A percentile compares a stretch with the other conserved stretches of the same genome.
phyloP scores from a whole-genome alignment of 2,888 invertebrate species.

The Marasmarcha lunaedactyla region DNA sequence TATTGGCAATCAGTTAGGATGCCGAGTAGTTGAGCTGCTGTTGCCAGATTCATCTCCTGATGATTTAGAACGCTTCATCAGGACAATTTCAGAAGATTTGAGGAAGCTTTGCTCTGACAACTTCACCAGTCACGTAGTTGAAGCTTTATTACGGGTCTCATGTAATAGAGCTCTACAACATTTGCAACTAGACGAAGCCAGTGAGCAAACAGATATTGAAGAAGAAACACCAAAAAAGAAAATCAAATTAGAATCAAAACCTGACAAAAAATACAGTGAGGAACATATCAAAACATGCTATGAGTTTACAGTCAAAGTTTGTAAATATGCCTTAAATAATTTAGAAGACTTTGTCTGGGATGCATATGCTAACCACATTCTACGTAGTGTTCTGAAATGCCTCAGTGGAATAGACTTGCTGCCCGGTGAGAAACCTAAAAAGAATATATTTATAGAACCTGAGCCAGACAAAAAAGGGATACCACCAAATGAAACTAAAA shows the following conservation, averaged over 20 bases:
- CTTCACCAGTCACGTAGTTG: slow-evolving; percentile 84
- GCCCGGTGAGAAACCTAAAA: slow-evolving; percentile 54
- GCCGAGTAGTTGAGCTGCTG: slow-evolving; percentile 80
- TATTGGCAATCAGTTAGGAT: slow-evolving; percentile 84
- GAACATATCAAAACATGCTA: slow-evolving; percentile 69
- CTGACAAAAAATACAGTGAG: slow-evolving; percentile 35
- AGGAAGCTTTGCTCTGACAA: slow-evolving; percentile 79
- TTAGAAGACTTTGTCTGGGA: slow-evolving; percentile 87
- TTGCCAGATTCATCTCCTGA: slow-evolving; percentile 75
- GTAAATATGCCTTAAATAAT: slow-evolving; percentile 85
- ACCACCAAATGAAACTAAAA: slow-evolving; percentile 42
- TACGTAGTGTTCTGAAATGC: slow-evolving; percentile 78
- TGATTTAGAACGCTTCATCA: slow-evolving; percentile 73
- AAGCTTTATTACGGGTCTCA: slow-evolving; percentile 73
- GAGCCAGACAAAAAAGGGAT: slow-evolving; percentile 34
- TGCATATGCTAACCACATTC: slow-evolving; percentile 80
- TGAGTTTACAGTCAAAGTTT: slow-evolving; percentile 76
- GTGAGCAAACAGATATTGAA: slow-evolving; percentile 17
- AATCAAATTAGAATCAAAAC: slow-evolving; percentile 21
- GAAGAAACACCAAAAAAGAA: slow-evolving; percentile 38
- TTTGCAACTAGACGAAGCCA: slow-evolving; percentile 23
- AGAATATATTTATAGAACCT: slow-evolving; percentile 38
- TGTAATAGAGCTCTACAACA: slow-evolving; percentile 61
- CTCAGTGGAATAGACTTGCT: slow-evolving; percentile 74
- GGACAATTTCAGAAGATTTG: slow-evolving; percentile 73